Conservation (phyloP, 2,888 invertebrate species). For the Diarsia dahlii region DNA sequence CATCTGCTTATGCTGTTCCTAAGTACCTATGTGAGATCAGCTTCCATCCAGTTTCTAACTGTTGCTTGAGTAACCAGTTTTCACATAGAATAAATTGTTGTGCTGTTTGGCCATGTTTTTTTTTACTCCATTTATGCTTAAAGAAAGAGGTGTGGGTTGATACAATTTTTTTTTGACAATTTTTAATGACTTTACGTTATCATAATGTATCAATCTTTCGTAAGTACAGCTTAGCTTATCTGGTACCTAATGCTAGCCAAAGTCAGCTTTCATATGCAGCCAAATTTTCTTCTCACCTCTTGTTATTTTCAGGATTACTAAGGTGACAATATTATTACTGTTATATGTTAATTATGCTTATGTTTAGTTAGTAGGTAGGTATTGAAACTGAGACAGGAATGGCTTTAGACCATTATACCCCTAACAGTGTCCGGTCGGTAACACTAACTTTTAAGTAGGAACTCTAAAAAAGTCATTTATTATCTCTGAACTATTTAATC, state of each 20-base stretch:
- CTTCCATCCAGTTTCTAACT: background rate
- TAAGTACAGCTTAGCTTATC: background rate
- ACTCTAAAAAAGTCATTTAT: constrained; percentile 58
- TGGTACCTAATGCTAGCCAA: background rate
- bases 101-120: background rate
- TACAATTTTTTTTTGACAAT: background rate
- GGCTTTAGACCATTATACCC: background rate
- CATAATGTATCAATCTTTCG: background rate
- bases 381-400: background rate
- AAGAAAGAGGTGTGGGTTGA: background rate
- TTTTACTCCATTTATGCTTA: background rate
- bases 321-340: background rate
- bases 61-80: background rate
- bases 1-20: background rate
- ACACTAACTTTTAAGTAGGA: background rate
- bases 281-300: background rate
- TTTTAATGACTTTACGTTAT: constrained; percentile 1
- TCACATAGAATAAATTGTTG: background rate
- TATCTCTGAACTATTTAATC: constrained; percentile 62
- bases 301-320: background rate
- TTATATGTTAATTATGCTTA: background rate
- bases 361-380: background rate
- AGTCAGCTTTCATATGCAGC: background rate
- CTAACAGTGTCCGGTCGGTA: background rate
- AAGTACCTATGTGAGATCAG: background rate